Conservation (phyloP, 2,113 vertebrate genomes). For the Chroicocephalus ridibundus region DNA sequence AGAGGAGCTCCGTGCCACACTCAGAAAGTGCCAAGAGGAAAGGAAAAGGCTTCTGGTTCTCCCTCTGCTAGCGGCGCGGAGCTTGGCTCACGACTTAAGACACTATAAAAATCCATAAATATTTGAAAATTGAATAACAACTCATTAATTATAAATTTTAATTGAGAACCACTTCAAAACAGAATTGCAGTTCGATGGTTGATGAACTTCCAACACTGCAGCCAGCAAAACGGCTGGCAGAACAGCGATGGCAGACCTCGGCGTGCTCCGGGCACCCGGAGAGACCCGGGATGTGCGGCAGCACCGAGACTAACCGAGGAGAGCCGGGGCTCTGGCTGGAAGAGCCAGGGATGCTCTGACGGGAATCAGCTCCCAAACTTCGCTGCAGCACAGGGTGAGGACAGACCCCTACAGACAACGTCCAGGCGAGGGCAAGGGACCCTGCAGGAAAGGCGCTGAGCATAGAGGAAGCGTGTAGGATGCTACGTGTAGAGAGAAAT, state of each 20-base stretch:
- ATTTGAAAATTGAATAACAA: not conserved
- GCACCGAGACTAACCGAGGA: not conserved
- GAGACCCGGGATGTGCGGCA: not conserved
- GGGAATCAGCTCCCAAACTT: not conserved
- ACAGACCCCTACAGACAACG: fast-evolving
- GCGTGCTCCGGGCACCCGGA: fast-evolving
- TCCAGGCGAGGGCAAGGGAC: not conserved
- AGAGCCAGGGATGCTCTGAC: not conserved
- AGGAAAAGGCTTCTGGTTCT: not conserved
- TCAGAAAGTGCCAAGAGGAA: not conserved
- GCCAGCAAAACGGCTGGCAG: not conserved
- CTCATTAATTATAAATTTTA: slow-evolving; percentile 17
- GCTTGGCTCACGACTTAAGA: not conserved
- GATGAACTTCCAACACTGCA: not conserved
- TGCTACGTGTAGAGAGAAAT: not conserved
- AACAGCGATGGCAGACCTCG: not conserved
- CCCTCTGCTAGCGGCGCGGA: not conserved
- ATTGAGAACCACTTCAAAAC: not conserved
- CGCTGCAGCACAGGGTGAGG: not conserved
- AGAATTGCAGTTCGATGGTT: not conserved
- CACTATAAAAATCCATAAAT: not conserved
- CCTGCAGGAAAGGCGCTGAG: not conserved
- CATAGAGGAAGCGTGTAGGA: fast-evolving
- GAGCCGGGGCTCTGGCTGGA: not conserved
- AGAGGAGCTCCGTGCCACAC: not conserved